Base-by-base conservation (phyloP, 2,797 vertebrate genomes). In the Sylvilagus floridanus region DNA sequence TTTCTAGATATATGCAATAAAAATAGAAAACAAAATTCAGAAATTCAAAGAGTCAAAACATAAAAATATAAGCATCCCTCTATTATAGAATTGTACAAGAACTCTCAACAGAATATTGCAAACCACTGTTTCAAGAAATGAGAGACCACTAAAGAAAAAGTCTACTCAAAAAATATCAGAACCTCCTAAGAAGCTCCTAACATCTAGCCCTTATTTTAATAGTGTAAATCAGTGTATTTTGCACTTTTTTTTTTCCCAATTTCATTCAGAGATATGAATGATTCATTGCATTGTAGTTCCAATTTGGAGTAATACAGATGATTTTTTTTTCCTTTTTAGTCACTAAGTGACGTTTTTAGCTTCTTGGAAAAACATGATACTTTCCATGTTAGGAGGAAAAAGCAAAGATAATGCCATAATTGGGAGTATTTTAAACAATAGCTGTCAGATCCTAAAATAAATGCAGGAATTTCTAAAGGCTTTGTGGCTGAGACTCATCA, bases 241-340 rank as follows among this genome's bases (percentile, higher is more conserved):
- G 5, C 52, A 42, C 16, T 81, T 8, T 72, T 71, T 69, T 42
- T 47, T 47, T 42, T 57, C 32, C 26, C 72, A 66, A 92, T 85
- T 95, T 83, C 35, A 85, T 93, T 88, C 85, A 86, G 37, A 87
- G 66, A 63, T 68, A 86, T 65, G 96, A 86, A 75, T 19, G 8
- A 90, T 30, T 88, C 60, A 1, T 21, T 69, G 8, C 28, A 4
- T 28, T 50, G 1, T 30, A 60, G 11, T n/a, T 89, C 35, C 16
- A 85, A n/a, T 12, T 54, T 62, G 62, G 17, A 83, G 8, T 72
- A 91, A 73, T 22, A 57, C 11, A 47, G 28, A 28, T 19, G 13
- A 42, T 1, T 5, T 35, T 78, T 24, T 68, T n/a, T 42, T 78
- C 10, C 3, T 42, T 81, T 92, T 84, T 62, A 84, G 52, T 88